Evolutionary conservation across 2,797 vertebrate species (phyloP).

Genomic region (Balearica regulorum): DNA sequence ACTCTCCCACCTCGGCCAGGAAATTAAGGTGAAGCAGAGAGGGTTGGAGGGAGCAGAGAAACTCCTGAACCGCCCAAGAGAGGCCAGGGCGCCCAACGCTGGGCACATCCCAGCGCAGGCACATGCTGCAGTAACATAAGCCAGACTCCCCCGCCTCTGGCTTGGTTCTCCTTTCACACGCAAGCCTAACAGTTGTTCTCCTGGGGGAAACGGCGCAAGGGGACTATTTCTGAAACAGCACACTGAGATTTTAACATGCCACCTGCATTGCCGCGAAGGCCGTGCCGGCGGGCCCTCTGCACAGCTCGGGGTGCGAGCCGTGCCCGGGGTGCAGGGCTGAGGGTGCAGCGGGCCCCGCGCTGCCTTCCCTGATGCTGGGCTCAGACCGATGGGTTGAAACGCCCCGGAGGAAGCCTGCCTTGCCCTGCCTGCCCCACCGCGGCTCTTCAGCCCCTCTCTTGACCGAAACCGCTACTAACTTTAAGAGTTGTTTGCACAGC

Average conservation of each 20-base stretch:
- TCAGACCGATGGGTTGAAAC: accelerated
- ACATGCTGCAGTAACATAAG: accelerated
- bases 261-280: not conserved
- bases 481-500: not conserved
- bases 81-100: not conserved
- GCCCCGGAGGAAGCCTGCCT: not conserved
- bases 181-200: not conserved
- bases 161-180: not conserved
- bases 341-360: not conserved
- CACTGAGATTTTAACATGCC: not conserved
- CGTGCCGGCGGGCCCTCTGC: accelerated
- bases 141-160: not conserved
- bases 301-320: not conserved
- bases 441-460: not conserved
- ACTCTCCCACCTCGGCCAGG: accelerated
- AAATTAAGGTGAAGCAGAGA: not conserved
- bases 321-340: not conserved
- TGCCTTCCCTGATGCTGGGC: not conserved
- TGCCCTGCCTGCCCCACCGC: accelerated
- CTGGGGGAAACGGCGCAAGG: accelerated
- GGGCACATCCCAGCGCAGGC: accelerated
- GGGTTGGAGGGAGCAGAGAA: not conserved
- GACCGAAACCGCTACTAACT: not conserved
- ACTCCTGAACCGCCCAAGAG: not conserved
- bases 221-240: not conserved